Evolutionary conservation across 2,888 invertebrate genomes (phyloP).

Genomic region (Cantharis rustica): DNA sequence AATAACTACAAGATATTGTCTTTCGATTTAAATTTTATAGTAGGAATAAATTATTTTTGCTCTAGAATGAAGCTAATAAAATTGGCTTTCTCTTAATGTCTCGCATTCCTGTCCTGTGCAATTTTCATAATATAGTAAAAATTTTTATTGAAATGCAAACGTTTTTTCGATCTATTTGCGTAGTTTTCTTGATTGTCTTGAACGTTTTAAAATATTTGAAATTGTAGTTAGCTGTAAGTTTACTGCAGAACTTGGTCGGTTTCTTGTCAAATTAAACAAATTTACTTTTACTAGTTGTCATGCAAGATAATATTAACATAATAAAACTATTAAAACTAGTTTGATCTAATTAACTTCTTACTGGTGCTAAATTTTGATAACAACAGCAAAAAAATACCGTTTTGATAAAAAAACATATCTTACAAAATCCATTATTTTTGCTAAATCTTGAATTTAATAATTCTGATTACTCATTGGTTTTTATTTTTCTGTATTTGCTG

Average conservation of each 20-base stretch:
- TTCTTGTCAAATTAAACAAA: not conserved
- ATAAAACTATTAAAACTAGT: not conserved
- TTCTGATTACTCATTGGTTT: not conserved
- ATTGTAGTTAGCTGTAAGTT: not conserved
- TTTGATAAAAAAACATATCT: not conserved
- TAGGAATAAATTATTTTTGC: not conserved
- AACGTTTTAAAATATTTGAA: not conserved
- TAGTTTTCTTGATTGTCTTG: not conserved
- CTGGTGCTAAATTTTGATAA: not conserved
- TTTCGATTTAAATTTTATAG: not conserved
- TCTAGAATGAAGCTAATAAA: slow-evolving; percentile 3
- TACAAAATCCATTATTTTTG: not conserved
- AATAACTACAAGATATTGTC: not conserved
- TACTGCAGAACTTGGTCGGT: not conserved
- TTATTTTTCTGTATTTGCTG: not conserved
- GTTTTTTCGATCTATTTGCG: not conserved
- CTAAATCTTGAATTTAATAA: not conserved
- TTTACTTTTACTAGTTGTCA: not conserved
- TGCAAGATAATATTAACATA: not conserved
- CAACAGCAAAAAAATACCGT: not conserved
- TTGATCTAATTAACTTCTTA: not conserved
- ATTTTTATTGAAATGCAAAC: not conserved
- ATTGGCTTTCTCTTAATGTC: slow-evolving; percentile 7
- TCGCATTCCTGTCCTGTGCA: slow-evolving; percentile 26
- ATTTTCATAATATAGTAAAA: not conserved